These are phyloP conservation scores for Euspilapteryx auroguttella DNA, from an alignment of 2,888 invertebrate species.

Conservation along the genomic window DNA sequence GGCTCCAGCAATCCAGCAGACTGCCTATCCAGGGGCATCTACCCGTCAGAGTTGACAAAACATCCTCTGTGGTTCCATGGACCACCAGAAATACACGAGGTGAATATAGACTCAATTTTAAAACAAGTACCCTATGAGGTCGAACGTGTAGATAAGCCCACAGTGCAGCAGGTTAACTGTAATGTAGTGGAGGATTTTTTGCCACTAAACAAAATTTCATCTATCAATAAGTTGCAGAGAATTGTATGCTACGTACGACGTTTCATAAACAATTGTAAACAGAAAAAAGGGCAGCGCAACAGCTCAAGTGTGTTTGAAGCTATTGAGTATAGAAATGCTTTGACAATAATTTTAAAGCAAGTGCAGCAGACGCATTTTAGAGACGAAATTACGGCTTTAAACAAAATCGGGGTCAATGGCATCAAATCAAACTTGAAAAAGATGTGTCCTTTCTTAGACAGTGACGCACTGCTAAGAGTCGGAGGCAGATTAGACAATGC, in stretches of 20 bases:
- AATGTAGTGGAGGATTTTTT: neutral
- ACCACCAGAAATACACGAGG: constrained; percentile 2
- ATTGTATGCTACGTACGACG: neutral
- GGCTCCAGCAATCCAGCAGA: constrained; percentile 8
- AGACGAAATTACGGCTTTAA: neutral
- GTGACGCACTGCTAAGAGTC: neutral
- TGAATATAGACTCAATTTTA: constrained; percentile 1
- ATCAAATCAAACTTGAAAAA: neutral
- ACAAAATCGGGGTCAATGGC: too few relatives aligned
- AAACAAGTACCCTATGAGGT: neutral
- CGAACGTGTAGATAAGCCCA: neutral
- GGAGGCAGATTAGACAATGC: constrained; percentile 3
- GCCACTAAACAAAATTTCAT: neutral
- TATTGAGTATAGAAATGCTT: neutral
- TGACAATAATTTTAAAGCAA: neutral
- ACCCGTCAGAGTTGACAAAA: constrained; percentile 2
- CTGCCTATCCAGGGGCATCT: constrained; percentile 5
- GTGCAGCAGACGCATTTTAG: neutral
- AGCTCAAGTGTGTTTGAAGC: too few relatives aligned
- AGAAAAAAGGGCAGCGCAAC: neutral
- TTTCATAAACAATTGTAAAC: neutral
- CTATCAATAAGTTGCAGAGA: too few relatives aligned
- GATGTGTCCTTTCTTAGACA: constrained; percentile 2
- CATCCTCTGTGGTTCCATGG: constrained; percentile 6
- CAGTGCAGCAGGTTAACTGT: too few relatives aligned